Conservation (phyloP, 1,140 invertebrate genomes). For the Pachyrhynchus sulphureomaculatus region DNA sequence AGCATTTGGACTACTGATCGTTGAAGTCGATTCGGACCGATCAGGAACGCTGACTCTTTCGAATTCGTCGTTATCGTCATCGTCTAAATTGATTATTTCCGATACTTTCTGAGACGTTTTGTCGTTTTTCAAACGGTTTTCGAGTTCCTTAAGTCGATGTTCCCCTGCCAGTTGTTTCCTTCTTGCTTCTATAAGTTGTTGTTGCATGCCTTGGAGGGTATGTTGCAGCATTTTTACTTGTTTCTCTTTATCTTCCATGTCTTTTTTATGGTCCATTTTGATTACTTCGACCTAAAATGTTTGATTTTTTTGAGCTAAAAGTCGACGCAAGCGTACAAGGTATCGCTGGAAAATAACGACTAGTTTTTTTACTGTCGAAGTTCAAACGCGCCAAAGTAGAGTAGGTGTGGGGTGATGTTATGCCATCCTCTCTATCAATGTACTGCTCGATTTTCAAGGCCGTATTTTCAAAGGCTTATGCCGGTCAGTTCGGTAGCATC, state of each 20-base stretch:
- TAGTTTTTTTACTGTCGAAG: no score
- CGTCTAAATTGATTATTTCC: slow-evolving; percentile 46
- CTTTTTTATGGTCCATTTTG: slow-evolving; percentile 68
- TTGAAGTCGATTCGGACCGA: slow-evolving; percentile 13
- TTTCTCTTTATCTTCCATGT: slow-evolving; percentile 68
- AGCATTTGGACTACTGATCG: slow-evolving; percentile 54
- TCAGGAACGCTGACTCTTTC: slow-evolving; percentile 32
- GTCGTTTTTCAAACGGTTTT: slow-evolving; percentile 56
- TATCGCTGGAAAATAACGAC: no score
- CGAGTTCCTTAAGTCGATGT: slow-evolving; percentile 61
- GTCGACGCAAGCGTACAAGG: background rate
- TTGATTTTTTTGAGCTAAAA: background rate
- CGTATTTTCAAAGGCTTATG: no score
- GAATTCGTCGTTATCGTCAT: slow-evolving; percentile 43
- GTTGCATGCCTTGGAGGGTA: slow-evolving; percentile 78
- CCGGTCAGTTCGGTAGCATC: no score
- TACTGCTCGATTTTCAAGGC: no score
- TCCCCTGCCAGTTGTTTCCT: slow-evolving; percentile 65
- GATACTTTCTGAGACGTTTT: slow-evolving; percentile 30
- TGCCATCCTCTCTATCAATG: no score
- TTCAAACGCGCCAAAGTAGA: no score
- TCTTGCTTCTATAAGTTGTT: slow-evolving; percentile 67
- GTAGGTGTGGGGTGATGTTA: no score
- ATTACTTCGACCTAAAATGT: slow-evolving; percentile 60
- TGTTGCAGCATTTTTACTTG: slow-evolving; percentile 74